A percentile compares a stretch with the other conserved stretches of the same genome.
phyloP scores from a whole-genome alignment of 2,113 vertebrate genomes.

The Microcebus lehilahytsara region DNA sequence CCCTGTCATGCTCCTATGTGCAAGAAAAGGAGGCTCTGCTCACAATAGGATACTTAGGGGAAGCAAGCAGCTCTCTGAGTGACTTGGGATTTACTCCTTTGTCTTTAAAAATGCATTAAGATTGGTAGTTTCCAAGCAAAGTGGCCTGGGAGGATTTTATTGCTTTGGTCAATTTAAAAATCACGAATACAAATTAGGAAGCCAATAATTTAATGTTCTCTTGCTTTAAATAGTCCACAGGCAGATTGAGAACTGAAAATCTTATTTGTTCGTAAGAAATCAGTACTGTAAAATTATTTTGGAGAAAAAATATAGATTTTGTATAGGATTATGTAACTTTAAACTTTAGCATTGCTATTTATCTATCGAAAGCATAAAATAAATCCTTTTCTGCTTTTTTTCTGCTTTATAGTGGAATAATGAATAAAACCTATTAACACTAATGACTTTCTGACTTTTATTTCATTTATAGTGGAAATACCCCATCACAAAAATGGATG shows the following conservation, averaged over 20 bases:
- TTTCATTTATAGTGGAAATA: conserved; percentile 7
- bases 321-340: neutral
- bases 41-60: neutral
- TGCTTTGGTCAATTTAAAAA: conserved; percentile 39
- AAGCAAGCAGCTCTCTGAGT: neutral
- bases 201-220: neutral
- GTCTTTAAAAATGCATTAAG: conserved; percentile 2
- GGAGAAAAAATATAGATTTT: neutral
- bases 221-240: conserved; percentile 19
- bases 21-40: neutral
- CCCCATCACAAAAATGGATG: neutral
- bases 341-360: neutral
- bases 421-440: too few relatives aligned
- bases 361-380: conserved; percentile 6
- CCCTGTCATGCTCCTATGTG: neutral
- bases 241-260: neutral
- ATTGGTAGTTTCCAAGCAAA: conserved; percentile 20
- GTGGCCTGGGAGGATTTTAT: neutral
- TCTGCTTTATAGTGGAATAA: neutral
- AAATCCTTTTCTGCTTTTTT: neutral
- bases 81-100: neutral
- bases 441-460: neutral
- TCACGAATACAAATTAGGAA: neutral
- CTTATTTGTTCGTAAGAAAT: neutral
- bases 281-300: conserved; percentile 20